Evolutionary conservation across 2,888 invertebrate species (phyloP).

Genomic region (Drosophila monieri): DNA sequence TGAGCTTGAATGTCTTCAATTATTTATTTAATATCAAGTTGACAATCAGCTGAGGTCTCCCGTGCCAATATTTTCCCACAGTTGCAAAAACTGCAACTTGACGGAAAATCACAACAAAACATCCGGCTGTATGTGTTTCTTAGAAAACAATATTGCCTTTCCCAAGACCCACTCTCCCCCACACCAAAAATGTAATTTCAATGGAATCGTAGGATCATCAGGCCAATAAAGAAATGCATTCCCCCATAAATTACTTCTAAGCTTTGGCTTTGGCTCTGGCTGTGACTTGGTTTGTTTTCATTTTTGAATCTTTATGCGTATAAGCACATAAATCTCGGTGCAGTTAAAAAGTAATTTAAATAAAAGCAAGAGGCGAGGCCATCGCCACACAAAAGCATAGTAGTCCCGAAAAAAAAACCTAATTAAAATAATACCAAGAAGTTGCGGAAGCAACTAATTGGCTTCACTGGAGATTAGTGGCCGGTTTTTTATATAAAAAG

Average conservation of each 20-base stretch:
- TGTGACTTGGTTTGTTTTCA: constrained; percentile 10
- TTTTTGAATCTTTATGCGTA: constrained; percentile 18
- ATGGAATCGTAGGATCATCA: constrained; percentile 27
- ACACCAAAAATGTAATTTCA: constrained; percentile 13
- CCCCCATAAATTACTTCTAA: constrained; percentile 64
- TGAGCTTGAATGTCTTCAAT: neutral
- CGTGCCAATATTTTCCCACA: neutral
- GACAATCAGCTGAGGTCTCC: neutral
- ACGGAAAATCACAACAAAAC: neutral
- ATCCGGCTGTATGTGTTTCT: constrained; percentile 12
- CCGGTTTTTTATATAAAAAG: constrained; percentile 16
- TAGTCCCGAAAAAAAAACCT: constrained; percentile 43
- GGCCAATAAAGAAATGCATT: constrained; percentile 41
- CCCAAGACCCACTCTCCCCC: constrained; percentile 2
- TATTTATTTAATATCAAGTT: neutral
- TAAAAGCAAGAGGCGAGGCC: constrained; percentile 34
- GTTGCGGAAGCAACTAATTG: constrained; percentile 78
- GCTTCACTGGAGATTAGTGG: constrained; percentile 42
- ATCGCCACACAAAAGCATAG: neutral
- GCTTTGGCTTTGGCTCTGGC: neutral
- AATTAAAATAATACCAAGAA: constrained; percentile 80
- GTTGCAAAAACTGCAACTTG: constrained; percentile 6
- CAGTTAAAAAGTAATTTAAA: constrained; percentile 66
- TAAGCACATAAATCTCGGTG: constrained; percentile 62
- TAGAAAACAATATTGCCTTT: constrained; percentile 15